These are phyloP conservation scores for Macropus fuliginosus DNA, from an alignment of 2,797 vertebrate genomes.

Conservation along the genomic window DNA sequence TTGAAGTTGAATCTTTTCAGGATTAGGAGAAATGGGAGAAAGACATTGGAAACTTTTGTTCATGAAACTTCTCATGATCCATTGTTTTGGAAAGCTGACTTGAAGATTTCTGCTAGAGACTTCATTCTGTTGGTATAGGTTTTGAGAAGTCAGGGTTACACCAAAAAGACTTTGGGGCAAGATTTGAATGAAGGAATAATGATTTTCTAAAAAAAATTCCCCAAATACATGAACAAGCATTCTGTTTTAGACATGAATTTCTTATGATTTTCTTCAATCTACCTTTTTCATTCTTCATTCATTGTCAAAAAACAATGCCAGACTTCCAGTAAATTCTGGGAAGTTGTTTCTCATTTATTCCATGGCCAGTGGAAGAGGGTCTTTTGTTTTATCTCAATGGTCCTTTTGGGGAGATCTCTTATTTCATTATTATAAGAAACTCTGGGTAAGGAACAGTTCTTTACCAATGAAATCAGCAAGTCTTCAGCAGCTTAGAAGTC, in stretches of 20 bases:
- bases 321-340: background rate
- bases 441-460: background rate
- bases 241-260: background rate
- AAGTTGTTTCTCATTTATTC: background rate
- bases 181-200: background rate
- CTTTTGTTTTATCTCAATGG: background rate
- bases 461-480: background rate
- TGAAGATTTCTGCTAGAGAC: background rate
- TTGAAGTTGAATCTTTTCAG: background rate
- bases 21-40: background rate
- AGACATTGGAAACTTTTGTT: background rate
- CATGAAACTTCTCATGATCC: background rate
- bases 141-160: background rate
- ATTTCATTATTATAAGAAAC: background rate
- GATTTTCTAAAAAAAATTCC: background rate
- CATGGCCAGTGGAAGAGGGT: background rate
- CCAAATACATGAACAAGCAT: background rate
- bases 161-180: background rate
- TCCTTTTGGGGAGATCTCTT: background rate
- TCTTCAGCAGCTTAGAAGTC: background rate
- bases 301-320: background rate
- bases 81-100: background rate
- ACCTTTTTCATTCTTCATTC: background rate
- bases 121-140: background rate
- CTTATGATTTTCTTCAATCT: background rate